phyloP scores from a whole-genome alignment of 1,140 invertebrate species.

The Macrotrachela quadricornifera region DNA sequence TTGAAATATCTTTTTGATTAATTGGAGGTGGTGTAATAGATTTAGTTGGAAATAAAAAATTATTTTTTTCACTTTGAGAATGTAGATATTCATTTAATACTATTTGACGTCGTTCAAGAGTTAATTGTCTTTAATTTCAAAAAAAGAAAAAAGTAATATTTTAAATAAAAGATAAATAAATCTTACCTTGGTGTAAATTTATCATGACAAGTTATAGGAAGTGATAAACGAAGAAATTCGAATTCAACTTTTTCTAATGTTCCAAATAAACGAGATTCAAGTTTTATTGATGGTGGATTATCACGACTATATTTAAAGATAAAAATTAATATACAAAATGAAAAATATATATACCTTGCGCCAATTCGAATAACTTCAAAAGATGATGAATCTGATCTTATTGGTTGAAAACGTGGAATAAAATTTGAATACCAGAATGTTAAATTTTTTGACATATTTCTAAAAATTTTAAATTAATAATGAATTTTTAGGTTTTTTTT shows the following conservation, averaged over 20 bases:
- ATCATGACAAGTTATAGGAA: conserved; percentile 81
- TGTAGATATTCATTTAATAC: not conserved
- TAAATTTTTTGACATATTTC: conserved; percentile 66
- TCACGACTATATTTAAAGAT: conserved; percentile 28
- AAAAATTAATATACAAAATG: conserved; percentile 58
- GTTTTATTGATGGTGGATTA: conserved; percentile 62
- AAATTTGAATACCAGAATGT: conserved; percentile 66
- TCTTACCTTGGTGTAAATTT: conserved; percentile 43
- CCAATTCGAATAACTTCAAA: conserved; percentile 46
- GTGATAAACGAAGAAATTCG: conserved; percentile 79
- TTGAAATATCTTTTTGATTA: too few species aligned
- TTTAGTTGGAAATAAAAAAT: too few species aligned
- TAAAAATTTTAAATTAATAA: too few species aligned
- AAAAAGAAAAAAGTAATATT: too few species aligned
- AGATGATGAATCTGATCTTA: conserved; percentile 26
- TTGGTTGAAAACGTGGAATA: conserved; percentile 12
- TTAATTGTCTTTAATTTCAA: not conserved
- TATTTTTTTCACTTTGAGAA: not conserved
- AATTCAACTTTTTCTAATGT: conserved; percentile 81
- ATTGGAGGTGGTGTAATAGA: too few species aligned
- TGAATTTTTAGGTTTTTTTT: too few species aligned
- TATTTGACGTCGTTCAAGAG: not conserved
- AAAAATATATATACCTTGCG: too few species aligned
- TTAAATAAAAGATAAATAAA: not conserved
- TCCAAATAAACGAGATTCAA: conserved; percentile 88